These are phyloP conservation scores for Sinhomidia bicolor DNA, from an alignment of 2,888 invertebrate species.

Conservation along the genomic window DNA sequence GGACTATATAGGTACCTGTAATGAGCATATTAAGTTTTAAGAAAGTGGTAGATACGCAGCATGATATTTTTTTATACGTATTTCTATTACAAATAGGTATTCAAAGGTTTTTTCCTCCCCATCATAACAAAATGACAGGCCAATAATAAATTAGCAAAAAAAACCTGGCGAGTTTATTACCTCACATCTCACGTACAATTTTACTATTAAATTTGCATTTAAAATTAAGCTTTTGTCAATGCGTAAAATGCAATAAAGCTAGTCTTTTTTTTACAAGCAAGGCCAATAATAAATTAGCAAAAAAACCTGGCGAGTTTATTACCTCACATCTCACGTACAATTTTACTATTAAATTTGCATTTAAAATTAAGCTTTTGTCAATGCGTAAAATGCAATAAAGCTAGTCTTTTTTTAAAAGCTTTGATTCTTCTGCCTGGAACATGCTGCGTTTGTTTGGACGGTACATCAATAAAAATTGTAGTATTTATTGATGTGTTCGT, in stretches of 20 bases:
- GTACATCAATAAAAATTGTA: too few species aligned
- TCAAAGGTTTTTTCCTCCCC: not conserved
- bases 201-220: conserved; percentile 12
- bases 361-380: conserved; percentile 26
- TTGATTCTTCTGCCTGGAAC: not conserved
- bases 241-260: too few species aligned
- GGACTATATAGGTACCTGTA: not conserved
- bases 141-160: not conserved
- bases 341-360: conserved; percentile 11
- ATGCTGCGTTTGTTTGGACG: too few species aligned
- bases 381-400: too few species aligned
- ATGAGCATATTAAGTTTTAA: too few species aligned
- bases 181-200: conserved; percentile 16
- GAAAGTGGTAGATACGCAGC: too few species aligned
- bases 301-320: not conserved
- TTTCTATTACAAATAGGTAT: too few species aligned
- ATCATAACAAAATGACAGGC: not conserved
- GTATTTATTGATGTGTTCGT: too few species aligned
- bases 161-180: not conserved
- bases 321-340: conserved; percentile 17
- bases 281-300: not conserved
- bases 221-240: conserved; percentile 24
- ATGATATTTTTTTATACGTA: too few species aligned
- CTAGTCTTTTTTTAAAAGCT: too few species aligned
- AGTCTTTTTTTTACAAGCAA: too few species aligned